Base-by-base conservation (phyloP, 2,888 invertebrate genomes). In the Parnassius glacialis region DNA sequence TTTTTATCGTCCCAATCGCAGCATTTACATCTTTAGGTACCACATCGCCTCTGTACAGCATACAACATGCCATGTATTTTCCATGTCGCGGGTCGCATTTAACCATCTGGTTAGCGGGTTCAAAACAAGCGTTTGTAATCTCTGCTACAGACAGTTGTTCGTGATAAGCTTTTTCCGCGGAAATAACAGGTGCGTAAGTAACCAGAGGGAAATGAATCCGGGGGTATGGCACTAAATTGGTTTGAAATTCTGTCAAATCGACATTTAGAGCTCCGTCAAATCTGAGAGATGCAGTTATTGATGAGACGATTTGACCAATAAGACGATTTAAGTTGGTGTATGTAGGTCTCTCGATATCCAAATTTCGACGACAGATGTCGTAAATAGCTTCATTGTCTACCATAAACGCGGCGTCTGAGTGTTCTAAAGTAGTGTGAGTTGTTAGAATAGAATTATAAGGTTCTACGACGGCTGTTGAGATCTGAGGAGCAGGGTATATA, bases 301-400 rank as follows among this genome's bases (percentile, higher is more conserved):
- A 96, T 0, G 95, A 97, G 2, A 96, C 98, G 71, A 98, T 97
- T 87, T 98, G 98, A 13, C 98, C 98, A 74, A 99, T 98, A 74
- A 99, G 91, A 73, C 98, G 93, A 89, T 99, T 99, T 78, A 99
- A 92, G 87, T 99, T 99, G 65, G 97, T 97, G 93, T 99, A 99
- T 9, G 98, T 97, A 10, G 97, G 97, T 60, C 97, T 92, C 78
- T 96, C 96, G 74, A 97, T 96, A 83, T 97, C 96, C 82, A 97
- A 90, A 80, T 97, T 97, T 69, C 96, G 94, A 68, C 96, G 93
- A 92, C 97, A 97, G 87, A 94, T 95, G 87, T 97, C 93, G 84
- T 96, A 95, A 71, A 95, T 95, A 52, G 95, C 95, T 85, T 95
- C 95, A 76, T 95, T 95, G 81, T 95, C 95, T 61, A 95, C 96